Evolutionary conservation across 2,888 invertebrate species (phyloP).

Genomic region (Troides aeacus): DNA sequence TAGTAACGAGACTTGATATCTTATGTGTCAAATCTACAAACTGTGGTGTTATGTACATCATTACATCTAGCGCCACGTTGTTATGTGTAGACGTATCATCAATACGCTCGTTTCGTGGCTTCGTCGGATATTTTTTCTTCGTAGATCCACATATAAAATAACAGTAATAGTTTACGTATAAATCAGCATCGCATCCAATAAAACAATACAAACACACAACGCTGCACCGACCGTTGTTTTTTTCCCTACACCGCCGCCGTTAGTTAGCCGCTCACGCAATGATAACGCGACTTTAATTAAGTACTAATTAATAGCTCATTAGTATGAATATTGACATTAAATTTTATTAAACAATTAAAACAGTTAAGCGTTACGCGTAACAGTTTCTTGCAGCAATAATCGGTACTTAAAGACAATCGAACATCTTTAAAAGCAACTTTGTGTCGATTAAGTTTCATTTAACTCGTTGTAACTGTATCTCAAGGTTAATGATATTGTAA

Average conservation of each 20-base stretch:
- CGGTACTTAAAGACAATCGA: not conserved
- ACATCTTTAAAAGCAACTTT: conserved; percentile 3
- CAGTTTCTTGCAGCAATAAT: conserved; percentile 10
- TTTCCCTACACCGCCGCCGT: conserved; percentile 34
- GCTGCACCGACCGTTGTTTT: conserved; percentile 31
- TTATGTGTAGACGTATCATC: no score
- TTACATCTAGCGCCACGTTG: no score
- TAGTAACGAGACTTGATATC: no score
- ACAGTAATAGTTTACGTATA: no score
- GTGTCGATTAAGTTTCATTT: conserved; percentile 1
- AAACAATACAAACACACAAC: not conserved
- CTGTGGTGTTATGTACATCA: no score
- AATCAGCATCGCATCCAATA: no score
- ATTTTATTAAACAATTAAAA: conserved; percentile 45
- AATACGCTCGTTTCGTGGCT: no score
- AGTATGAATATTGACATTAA: conserved; percentile 47
- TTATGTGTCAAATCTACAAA: no score
- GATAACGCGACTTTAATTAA: conserved; percentile 53
- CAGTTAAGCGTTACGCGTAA: conserved; percentile 9
- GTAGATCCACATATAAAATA: no score
- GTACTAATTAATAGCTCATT: conserved; percentile 62
- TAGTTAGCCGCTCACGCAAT: conserved; percentile 54
- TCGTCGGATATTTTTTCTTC: no score
- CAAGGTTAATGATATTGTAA: not conserved
- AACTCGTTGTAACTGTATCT: not conserved